Conservation (phyloP, 2,113 vertebrate genomes). For the Lepisosteus oculatus region DNA sequence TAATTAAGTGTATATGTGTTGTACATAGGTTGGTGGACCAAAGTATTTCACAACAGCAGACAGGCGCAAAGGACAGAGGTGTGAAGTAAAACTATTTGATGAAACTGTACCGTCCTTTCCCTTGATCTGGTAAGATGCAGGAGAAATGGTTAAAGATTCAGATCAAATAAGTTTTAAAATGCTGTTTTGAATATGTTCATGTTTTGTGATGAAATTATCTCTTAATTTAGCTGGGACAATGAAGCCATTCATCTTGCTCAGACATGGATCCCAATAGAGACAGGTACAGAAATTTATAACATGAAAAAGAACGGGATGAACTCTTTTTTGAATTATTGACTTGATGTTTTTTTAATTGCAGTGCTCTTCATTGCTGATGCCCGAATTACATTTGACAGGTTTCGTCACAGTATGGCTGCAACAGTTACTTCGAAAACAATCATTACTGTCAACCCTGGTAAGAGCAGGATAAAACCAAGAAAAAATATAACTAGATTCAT, state of each 20-base stretch:
- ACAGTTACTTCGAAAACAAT: constrained; percentile 89
- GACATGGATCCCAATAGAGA: constrained; percentile 79
- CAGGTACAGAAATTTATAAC: constrained; percentile 64
- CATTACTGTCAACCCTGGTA: constrained; percentile 92
- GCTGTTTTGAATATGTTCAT: background rate
- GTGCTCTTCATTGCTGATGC: constrained; percentile 92
- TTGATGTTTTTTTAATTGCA: constrained; percentile 51
- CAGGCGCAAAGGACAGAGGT: constrained; percentile 84
- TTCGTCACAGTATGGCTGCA: constrained; percentile 85
- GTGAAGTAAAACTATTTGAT: constrained; percentile 89
- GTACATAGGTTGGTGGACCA: constrained; percentile 73
- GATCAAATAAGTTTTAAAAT: too few relatives aligned
- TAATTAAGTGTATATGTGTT: constrained; percentile 24
- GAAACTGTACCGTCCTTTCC: constrained; percentile 82
- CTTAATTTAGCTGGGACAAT: constrained; percentile 82
- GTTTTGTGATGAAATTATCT: constrained; percentile 33
- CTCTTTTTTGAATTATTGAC: background rate
- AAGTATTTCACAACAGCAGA: constrained; percentile 87
- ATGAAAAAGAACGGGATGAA: too few relatives aligned
- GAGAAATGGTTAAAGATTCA: too few relatives aligned
- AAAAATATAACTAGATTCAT: background rate
- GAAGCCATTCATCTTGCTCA: constrained; percentile 85
- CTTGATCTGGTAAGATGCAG: constrained; percentile 75
- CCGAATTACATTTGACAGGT: constrained; percentile 89
- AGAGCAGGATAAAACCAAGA: constrained; percentile 25